Evolutionary conservation across 2,888 invertebrate species (phyloP), one percentile per base, ranked within the genome.

Genomic region (Parnassius glacialis): DNA sequence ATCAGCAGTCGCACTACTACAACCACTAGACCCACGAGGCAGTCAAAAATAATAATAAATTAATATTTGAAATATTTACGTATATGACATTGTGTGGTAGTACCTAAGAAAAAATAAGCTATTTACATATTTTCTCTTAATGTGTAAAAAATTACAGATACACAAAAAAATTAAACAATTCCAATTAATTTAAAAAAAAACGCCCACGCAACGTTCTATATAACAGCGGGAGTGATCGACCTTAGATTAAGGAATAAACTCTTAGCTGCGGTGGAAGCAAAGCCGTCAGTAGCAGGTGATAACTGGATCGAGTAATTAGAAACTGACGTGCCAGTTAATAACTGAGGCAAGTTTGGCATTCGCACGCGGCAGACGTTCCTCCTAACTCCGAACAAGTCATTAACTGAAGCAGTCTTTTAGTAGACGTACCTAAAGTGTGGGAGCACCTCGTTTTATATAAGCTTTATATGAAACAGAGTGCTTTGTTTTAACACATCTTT

Each of bases 281-380:
- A 73, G 70, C 76, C 84, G 90, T 90, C 90, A 91, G 85, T 75
- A 75, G 85, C 90, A 91, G 90, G 90, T 91, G 90, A 87, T 87
- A 84, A 79, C 83, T 74, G 82, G 80, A 80, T 81, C 79, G 81
- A 82, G 88, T 89, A 90, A 91, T 90, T 90, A 91, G 81, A 84
- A 87, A 83, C 78, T 85, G 85, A 82, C 85, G 80, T 79, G 68
- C 74, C 76, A 78, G 86, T 83, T 89, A 87, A 87, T 90, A 86
- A 84, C 81, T 74, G 77, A 74, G 78, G 76, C 76, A 79, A 85
- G 80, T 87, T 87, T 86, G 87, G 84, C 81, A 80, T 79, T 69
- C 73, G 55, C 72, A 73, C 70, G 69, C 64, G 69, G 70, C 70
- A 72, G 75, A 73, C 68, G 70, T 69, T 52, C 60, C 57, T 64